These are phyloP conservation scores for Acanthosepion esculentum DNA, from an alignment of 2,888 invertebrate species.

Conservation along the genomic window DNA sequence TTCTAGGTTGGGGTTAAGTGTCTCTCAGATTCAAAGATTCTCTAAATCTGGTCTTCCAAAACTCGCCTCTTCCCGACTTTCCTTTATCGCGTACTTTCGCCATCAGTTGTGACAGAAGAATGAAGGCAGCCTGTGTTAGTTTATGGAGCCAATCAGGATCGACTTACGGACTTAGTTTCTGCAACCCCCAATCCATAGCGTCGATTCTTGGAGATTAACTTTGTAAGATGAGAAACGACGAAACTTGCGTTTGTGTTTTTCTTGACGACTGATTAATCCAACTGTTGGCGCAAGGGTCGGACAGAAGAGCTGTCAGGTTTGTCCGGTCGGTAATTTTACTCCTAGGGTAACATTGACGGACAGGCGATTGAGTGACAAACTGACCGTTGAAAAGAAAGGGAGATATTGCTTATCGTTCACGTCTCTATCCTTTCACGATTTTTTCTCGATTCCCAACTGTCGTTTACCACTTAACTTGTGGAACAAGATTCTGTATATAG, in stretches of 20 bases:
- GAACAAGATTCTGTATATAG: too few species aligned
- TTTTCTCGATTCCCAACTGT: not conserved
- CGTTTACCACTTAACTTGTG: not conserved
- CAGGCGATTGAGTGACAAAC: not conserved
- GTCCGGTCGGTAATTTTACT: conserved; percentile 33
- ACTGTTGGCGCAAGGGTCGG: conserved; percentile 11
- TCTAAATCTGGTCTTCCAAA: not conserved
- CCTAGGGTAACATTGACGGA: conserved; percentile 33
- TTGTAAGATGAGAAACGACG: not conserved
- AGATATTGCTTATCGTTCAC: not conserved
- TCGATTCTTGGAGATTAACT: conserved; percentile 33
- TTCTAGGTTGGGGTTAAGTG: not conserved
- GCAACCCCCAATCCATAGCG: not conserved
- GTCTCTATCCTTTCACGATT: not conserved
- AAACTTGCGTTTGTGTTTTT: not conserved
- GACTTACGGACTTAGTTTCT: conserved; percentile 9
- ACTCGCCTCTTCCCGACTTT: not conserved
- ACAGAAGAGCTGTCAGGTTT: not conserved
- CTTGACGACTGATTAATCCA: not conserved
- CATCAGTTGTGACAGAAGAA: not conserved
- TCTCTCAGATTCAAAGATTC: not conserved
- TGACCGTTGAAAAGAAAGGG: not conserved
- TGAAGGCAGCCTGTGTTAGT: not conserved
- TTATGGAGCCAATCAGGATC: not conserved
- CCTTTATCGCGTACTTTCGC: not conserved